Base-by-base conservation (phyloP, 2,113 vertebrate genomes). In the Himantopus leucocephalus region DNA sequence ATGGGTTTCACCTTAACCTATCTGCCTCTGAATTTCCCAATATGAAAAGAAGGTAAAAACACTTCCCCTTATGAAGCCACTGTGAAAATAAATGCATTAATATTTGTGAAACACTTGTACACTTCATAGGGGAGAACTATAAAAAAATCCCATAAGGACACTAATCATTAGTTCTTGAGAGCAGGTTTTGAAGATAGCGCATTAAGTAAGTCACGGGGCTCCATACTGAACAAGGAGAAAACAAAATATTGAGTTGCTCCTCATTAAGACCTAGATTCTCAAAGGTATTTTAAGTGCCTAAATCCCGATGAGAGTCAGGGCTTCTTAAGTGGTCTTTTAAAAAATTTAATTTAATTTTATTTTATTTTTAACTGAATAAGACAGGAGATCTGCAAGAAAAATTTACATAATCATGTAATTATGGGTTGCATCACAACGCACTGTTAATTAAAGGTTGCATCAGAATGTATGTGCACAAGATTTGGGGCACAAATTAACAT, bases 261-360 rank as follows among this genome's bases (percentile, higher is more conserved):
- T 83, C 63, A 70, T 92, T 94, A 70, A 95, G 84, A 62, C 27
- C 10, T 41, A 71, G 45, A 85, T 73, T 75, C 81, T 50, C 77
- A 93, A 59, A 90, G 53, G 66, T 85, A 85, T 88, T 94, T 92
- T 66, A 95, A 87, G 45, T 48, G 53, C n/a, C 63, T 86, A 58
- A 91, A 52, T 62, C 47, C 39, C 62, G 64, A 41, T 63, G 71
- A 88, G 55, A 78, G 62, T 59, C 74, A 62, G 47, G 22, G 39
- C 35, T 78, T 84, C 59, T 82, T 68, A 72, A 62, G 39, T 72
- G 50, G 71, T 21, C 11, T 41, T 7, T 34, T 29, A 23, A 21
- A 34, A 18, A n/a, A 56, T 14, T 17, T 45, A 8, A 56, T 47
- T 37, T n/a, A 11, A 10, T 29, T 37, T n/a, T 14, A 10, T 29